phyloP scores from a whole-genome alignment of 37 sponge, comb jelly and placozoan species.

The Beroe ovata region DNA sequence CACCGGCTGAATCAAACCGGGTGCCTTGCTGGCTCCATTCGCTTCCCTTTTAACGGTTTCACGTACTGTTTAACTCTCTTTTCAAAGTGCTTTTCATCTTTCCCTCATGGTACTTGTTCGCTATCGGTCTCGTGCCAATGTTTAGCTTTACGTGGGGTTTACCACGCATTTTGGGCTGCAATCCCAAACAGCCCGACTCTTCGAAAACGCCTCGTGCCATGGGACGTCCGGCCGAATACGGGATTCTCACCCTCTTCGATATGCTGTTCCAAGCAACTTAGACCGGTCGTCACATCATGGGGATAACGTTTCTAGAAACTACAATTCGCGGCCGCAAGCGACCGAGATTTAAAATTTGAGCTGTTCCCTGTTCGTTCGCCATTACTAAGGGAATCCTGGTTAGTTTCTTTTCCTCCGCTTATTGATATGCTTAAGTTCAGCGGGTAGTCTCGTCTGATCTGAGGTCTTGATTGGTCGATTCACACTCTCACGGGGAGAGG shows the following conservation, averaged over 20 bases:
- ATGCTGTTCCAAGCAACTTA: constrained; percentile 77
- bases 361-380: constrained; percentile 89
- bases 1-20: background rate
- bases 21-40: constrained; percentile 57
- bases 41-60: constrained; percentile 78
- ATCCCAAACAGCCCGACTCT: constrained; percentile 86
- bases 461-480: constrained; percentile 69
- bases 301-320: constrained; percentile 67
- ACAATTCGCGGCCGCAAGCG: constrained; percentile 71
- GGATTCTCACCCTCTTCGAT: constrained; percentile 82
- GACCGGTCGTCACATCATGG: constrained; percentile 19
- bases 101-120: too few species aligned
- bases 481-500: background rate
- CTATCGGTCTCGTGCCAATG: too few species aligned
- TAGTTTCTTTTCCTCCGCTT: too few species aligned
- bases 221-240: constrained; percentile 67
- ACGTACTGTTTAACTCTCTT: too few species aligned
- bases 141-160: constrained; percentile 79
- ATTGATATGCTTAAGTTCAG: too few species aligned
- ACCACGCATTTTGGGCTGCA: constrained; percentile 86
- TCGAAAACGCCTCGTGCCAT: constrained; percentile 66
- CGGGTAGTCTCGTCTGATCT: constrained; percentile 82
- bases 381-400: constrained; percentile 88
- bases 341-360: constrained; percentile 80
- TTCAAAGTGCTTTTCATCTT: constrained; percentile 86